Conservation (phyloP, 2,113 vertebrate species). For the Jaculus jaculus region DNA sequence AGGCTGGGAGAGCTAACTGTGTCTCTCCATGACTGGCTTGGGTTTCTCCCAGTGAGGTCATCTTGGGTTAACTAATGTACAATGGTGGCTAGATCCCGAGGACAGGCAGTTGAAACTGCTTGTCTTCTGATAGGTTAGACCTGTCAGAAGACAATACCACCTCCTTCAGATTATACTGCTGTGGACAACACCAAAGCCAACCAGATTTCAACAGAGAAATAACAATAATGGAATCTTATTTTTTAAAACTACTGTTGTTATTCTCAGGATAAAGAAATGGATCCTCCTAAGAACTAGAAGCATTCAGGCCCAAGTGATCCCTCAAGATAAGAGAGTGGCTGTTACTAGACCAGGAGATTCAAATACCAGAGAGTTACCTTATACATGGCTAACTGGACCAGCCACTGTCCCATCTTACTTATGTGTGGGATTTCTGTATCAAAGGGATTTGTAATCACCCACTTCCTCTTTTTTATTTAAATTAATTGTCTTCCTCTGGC, state of each 20-base stretch:
- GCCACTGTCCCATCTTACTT: neutral
- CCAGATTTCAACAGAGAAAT: neutral
- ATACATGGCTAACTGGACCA: neutral
- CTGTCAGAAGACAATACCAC: neutral
- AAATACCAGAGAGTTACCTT: neutral
- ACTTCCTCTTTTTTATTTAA: slow-evolving; percentile 61
- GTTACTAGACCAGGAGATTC: neutral
- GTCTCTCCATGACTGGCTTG: neutral
- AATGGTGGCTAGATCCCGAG: neutral
- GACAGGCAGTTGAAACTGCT: neutral
- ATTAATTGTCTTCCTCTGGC: slow-evolving; percentile 49
- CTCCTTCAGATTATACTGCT: neutral
- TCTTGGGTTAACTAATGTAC: neutral
- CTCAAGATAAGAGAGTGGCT: neutral
- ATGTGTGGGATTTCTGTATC: slow-evolving; percentile 43
- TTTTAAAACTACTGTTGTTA: neutral
- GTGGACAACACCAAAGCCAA: neutral
- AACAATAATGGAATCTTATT: neutral
- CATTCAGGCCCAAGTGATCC: neutral
- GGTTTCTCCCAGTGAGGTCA: neutral
- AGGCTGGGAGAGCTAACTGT: neutral
- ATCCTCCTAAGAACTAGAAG: neutral
- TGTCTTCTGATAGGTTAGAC: neutral
- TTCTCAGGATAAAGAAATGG: neutral
- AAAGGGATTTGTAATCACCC: slow-evolving; percentile 52